Evolutionary conservation across 2,113 vertebrate species (phyloP).

Genomic region (Clarias batrachus): DNA sequence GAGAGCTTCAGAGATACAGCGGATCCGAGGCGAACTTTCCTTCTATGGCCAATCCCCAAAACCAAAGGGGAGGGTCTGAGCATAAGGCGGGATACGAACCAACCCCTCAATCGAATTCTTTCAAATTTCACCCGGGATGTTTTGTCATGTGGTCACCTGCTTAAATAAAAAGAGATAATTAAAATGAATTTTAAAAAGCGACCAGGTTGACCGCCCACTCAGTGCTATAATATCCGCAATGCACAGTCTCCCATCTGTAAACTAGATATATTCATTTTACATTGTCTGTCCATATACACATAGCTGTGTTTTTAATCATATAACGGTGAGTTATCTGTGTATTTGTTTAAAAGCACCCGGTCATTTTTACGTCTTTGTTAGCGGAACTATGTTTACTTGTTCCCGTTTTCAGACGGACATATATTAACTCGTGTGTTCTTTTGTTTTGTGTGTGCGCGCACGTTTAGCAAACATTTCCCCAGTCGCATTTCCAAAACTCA

Average conservation of each 20-base stretch:
- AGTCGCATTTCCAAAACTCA: not conserved
- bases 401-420: slow-evolving; percentile 26
- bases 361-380: not conserved
- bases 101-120: too few species aligned
- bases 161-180: not conserved
- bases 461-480: not conserved
- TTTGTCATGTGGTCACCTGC: not conserved
- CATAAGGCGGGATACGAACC: slow-evolving; percentile 4
- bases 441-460: too few species aligned
- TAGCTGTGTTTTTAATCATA: not conserved
- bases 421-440: too few species aligned
- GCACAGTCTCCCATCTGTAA: not conserved
- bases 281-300: too few species aligned
- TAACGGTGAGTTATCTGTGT: not conserved
- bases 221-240: not conserved
- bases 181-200: not conserved
- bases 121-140: not conserved
- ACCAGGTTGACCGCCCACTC: not conserved
- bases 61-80: not conserved
- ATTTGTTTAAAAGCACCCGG: not conserved
- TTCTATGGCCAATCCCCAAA: slow-evolving; percentile 44
- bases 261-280: not conserved
- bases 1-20: slow-evolving; percentile 1
- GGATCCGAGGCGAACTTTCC: slow-evolving; percentile 31
- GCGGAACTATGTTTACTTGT: slow-evolving; percentile 24